Percentiles rank a stretch among this genome's conserved stretches.
phyloP scores from a whole-genome alignment of 2,113 vertebrate species.

The Thamnaconus septentrionalis region DNA sequence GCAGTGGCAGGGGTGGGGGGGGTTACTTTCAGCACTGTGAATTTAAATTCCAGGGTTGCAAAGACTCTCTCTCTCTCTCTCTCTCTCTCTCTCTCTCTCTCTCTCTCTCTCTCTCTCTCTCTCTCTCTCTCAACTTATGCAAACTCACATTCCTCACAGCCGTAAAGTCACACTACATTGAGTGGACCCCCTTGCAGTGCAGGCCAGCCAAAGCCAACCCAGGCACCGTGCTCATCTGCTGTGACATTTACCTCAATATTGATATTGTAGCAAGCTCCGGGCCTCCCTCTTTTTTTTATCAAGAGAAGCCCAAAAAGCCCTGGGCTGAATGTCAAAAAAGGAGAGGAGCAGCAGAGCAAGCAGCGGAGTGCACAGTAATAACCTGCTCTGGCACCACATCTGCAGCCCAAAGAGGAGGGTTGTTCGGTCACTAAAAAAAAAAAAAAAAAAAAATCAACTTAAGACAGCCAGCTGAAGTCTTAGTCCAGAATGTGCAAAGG shows the following conservation, averaged over 20 bases:
- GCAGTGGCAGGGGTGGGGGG: background rate
- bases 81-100: background rate
- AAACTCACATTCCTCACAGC: too few species aligned
- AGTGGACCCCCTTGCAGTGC: slow-evolving; percentile 16
- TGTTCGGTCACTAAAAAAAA: slow-evolving; percentile 5
- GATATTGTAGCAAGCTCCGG: slow-evolving; percentile 40
- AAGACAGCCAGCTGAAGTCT: too few species aligned
- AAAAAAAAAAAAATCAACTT: too few species aligned
- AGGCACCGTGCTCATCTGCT: background rate
- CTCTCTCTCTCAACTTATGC: too few species aligned
- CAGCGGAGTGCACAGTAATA: slow-evolving; percentile 17
- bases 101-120: too few species aligned
- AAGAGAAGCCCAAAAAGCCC: slow-evolving; percentile 19
- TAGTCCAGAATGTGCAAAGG: too few species aligned
- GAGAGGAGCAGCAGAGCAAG: slow-evolving; percentile 21
- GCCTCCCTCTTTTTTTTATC: slow-evolving; percentile 41
- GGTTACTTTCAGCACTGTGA: too few species aligned
- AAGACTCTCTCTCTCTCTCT: background rate
- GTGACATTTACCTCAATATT: slow-evolving; percentile 40
- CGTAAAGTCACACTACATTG: background rate
- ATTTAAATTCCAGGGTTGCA: background rate
- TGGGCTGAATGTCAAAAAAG: slow-evolving; percentile 18
- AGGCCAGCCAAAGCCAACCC: slow-evolving; percentile 29
- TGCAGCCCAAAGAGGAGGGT: slow-evolving; percentile 3
- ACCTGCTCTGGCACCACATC: slow-evolving; percentile 18